phyloP scores from a whole-genome alignment of 2,888 invertebrate genomes.

The Tetranychus piercei region DNA sequence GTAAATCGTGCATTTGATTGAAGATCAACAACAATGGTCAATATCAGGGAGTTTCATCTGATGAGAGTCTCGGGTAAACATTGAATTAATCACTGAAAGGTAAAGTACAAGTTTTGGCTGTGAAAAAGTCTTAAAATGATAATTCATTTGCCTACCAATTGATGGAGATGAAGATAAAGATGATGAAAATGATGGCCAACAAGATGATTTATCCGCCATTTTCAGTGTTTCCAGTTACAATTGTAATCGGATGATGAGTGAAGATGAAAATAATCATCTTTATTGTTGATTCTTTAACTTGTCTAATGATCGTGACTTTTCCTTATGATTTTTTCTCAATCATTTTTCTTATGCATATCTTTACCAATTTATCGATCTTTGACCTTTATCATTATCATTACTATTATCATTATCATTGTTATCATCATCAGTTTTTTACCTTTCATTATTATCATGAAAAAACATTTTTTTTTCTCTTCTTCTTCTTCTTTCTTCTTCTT shows the following conservation, averaged over 20 bases:
- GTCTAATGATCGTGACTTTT: background rate
- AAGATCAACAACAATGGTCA: too few species aligned
- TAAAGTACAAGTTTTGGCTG: too few species aligned
- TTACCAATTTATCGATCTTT: background rate
- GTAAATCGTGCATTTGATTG: too few species aligned
- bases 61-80: too few species aligned
- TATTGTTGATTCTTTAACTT: background rate
- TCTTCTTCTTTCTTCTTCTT: too few species aligned
- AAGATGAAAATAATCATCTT: background rate
- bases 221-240: background rate
- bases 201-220: background rate
- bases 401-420: too few species aligned
- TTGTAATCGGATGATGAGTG: background rate
- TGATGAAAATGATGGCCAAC: background rate
- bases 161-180: background rate
- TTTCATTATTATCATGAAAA: too few species aligned
- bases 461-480: too few species aligned
- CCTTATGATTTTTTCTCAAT: background rate
- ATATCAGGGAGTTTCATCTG: too few species aligned
- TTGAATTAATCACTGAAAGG: too few species aligned
- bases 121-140: background rate
- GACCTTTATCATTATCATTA: background rate
- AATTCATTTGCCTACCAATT: background rate
- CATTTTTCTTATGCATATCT: background rate
- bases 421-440: too few species aligned